Conservation (phyloP, 2,797 vertebrate species). For the Helarctos malayanus region DNA sequence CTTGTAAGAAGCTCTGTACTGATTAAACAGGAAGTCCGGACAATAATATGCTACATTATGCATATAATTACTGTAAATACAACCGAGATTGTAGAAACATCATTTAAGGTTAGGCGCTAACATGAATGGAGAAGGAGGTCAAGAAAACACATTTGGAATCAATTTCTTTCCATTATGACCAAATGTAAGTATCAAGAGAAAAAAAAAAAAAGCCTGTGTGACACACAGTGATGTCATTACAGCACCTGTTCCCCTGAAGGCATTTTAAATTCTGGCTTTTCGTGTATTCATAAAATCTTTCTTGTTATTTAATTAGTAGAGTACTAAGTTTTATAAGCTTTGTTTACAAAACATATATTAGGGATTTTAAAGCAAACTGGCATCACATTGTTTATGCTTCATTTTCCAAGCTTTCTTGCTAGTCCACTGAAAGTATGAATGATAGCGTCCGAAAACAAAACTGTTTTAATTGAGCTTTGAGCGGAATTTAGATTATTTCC, state of each 20-base stretch:
- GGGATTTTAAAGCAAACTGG: constrained; percentile 80
- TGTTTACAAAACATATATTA: constrained; percentile 79
- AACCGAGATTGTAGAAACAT: constrained; percentile 90
- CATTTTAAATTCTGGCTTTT: constrained; percentile 77
- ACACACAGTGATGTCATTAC: constrained; percentile 75
- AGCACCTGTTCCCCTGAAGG: constrained; percentile 72
- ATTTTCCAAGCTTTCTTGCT: constrained; percentile 57
- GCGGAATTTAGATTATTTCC: constrained; percentile 57
- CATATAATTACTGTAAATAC: constrained; percentile 93
- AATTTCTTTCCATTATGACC: constrained; percentile 88
- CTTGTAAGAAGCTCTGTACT: constrained; percentile 91
- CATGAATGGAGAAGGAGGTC: constrained; percentile 88
- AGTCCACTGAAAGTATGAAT: constrained; percentile 69
- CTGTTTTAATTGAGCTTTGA: constrained; percentile 41
- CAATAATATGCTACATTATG: constrained; percentile 93
- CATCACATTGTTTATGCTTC: constrained; percentile 62
- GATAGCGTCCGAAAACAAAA: constrained; percentile 67
- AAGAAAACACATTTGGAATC: constrained; percentile 90
- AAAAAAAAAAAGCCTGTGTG: constrained; percentile 58
- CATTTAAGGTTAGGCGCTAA: constrained; percentile 90
- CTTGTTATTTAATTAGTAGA: constrained; percentile 80
- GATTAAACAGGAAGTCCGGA: constrained; percentile 92
- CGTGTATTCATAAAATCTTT: constrained; percentile 65
- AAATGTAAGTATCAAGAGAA: constrained; percentile 79
- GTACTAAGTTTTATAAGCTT: constrained; percentile 73